Evolutionary conservation across 2,113 vertebrate species (phyloP), one percentile per base, ranked within the genome.

Genomic region (Tychaedon coryphoeus): DNA sequence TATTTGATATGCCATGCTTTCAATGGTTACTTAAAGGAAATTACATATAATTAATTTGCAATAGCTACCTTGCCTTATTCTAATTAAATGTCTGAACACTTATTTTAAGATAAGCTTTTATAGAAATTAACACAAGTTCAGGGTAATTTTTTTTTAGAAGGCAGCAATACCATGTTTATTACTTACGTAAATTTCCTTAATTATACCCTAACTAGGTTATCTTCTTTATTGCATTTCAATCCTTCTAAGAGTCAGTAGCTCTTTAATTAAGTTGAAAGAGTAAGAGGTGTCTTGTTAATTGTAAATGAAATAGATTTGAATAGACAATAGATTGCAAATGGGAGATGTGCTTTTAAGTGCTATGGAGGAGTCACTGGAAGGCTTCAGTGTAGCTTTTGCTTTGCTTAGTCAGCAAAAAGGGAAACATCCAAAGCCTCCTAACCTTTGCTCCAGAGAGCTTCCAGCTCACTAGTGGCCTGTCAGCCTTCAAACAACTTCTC

Each of bases 211-310:
- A 96, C 96, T 97, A 91, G 72, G 95, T 98, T 98, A 98, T 97
- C 97, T 97, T 97, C 96, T 97, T 98, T 97, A 97, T 97, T 96
- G 94, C 95, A 89, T 98, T 97, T 97, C 97, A 97, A 95, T 96
- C 92, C 81, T 96, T 97, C 92, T 96, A 97, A 97, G 96, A 98
- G 94, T 96, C 95, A 93, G 88, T 95, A 97, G 91, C 88, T 95
- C 92, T 96, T 97, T 97, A 98, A 98, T 98, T 98, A 98, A 97
- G 91, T 97, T 93, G 95, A 79, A 94, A 96, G 91, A 97, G 96
- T 79, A 97, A 97, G 96, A 98, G 94, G 95, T 97, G 94, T 95
- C 97, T 98, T 95, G 97, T 98, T 98, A 98, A 97, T 97, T 97
- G 96, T 97, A 97, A 97, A 96, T 97, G 97, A 98, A 98, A 97